Base-by-base conservation (phyloP, 2,888 invertebrate genomes). In the Mesochorus sp. region DNA sequence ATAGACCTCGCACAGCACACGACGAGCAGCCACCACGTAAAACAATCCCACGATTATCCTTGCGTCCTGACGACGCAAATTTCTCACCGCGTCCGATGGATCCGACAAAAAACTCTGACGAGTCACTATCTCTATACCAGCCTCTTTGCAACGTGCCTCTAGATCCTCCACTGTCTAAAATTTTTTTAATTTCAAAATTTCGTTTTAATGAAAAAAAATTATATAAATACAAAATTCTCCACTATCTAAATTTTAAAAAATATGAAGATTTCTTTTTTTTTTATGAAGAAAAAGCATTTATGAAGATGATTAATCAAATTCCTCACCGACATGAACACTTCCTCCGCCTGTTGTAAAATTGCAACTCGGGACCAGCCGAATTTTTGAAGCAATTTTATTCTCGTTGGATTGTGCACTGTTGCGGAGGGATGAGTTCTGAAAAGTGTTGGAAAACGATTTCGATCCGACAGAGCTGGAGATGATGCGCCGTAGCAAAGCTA, bases 401-500 rank as follows among this genome's bases (percentile, higher is more conserved):
- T 93, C 10, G 98, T 98, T 0, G 99, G 99, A 92, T 99, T 99
- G 92, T 99, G 99, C 67, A 99, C 98, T 0, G 99, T 99, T 17
- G 99, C 99, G 21, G 99, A 99, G 1, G 99, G 99, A 92, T 99
- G 99, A 0, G 99, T 99, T 71, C 99, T 95, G 92, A 99, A 99
- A 83, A 99, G 94, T 4, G 99, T 99, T 12, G 99, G 99, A 91
- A 99, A 99, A 66, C 99, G 94, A 84, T 97, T 96, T 68, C 99
- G 95, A 92, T 99, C 98, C 34, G 99, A 99, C 66, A 99, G 92
- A 2, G 99, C 99, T 4, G 99, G 99, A 59, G 99, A 99, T 86
- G 98, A 99, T 28, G 99, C 99, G 53, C 99, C 99, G 91, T 99
- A 99, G 88, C 99, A 99, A 34, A 99, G 93, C 99, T 99, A 92